phyloP scores from a whole-genome alignment of 1,140 invertebrate genomes.

The Hormaphis cornu region DNA sequence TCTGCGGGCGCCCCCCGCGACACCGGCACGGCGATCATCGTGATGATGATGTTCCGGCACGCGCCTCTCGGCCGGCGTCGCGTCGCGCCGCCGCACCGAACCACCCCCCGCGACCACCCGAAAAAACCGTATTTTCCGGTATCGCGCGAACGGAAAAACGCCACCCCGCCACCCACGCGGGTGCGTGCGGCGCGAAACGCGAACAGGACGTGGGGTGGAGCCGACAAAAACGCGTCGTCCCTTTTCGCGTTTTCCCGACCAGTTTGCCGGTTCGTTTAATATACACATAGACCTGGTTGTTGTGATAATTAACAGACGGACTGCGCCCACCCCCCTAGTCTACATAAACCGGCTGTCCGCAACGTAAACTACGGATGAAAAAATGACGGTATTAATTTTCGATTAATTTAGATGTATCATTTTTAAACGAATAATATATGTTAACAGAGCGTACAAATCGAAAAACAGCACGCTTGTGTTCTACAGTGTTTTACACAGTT shows the following conservation, averaged over 20 bases:
- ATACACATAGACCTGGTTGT: background rate
- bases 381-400: too few relatives aligned
- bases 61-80: background rate
- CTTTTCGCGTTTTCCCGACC: conserved; percentile 17
- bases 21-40: background rate
- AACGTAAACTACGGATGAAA: too few relatives aligned
- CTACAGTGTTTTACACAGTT: too few relatives aligned
- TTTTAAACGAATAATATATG: too few relatives aligned
- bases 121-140: conserved; percentile 20
- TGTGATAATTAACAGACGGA: too few relatives aligned
- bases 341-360: too few relatives aligned
- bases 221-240: conserved; percentile 1
- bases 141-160: background rate
- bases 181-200: too few relatives aligned
- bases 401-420: too few relatives aligned
- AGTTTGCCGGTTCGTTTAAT: conserved; percentile 28
- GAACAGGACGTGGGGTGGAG: conserved; percentile 2
- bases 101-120: too few relatives aligned
- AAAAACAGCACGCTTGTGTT: too few relatives aligned
- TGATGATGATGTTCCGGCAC: conserved; percentile 26
- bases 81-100: background rate
- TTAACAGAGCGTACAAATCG: too few relatives aligned
- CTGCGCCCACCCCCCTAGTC: background rate
- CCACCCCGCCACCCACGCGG: background rate
- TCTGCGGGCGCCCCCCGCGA: conserved; percentile 1